Evolutionary conservation across 2,113 vertebrate species (phyloP), one percentile per base, ranked within the genome.

Genomic region (Ptilorrhoa leucosticta): DNA sequence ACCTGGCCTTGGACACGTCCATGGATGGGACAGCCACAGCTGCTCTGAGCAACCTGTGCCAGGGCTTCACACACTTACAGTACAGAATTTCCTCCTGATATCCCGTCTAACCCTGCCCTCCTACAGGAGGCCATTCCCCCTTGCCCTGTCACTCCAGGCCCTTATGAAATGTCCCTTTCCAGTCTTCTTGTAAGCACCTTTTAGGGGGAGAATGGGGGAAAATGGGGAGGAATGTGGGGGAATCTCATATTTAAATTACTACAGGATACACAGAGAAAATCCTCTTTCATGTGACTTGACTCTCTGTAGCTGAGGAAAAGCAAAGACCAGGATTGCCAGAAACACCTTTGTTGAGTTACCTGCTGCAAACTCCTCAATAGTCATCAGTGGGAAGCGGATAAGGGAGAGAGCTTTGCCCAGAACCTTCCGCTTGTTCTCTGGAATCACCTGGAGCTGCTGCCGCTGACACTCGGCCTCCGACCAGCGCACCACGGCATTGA

Each of bases 321-420:
- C 50, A 86, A 72, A 88, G 50, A 54, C 31, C 78, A 91, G 66
- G 57, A 44, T 31, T 90, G 81, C 75, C 94, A 93, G 66, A 95
- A 84, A 87, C 3, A 18, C 83, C 89, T 83, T n/a, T 50, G 73
- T 58, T 50, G 40, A 69, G 27, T 87, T 94, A 99, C 99, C 99
- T 98, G 99, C 99, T 22, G 99, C 99, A 81, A 99, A 99, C 97
- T 99, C 99, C 97, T 99, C 99, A 5, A 99, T 99, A 68, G 99
- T 99, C 99, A 99, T 99, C 87, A 99, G 96, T 12, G 99, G 99
- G 97, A 99, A 99, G 95, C 99, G 99, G 97, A 99, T 99, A 92
- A 99, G 99, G 6, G 98, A 98, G 73, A 99, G 98, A 2, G 99
- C 99, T 94, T 99, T 99, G 94, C 99, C 99, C 97, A 99, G 98